Percentiles rank a stretch among this genome's conserved stretches.
phyloP scores from a whole-genome alignment of 1,140 invertebrate genomes.

The Lordiphosa clarofinis region DNA sequence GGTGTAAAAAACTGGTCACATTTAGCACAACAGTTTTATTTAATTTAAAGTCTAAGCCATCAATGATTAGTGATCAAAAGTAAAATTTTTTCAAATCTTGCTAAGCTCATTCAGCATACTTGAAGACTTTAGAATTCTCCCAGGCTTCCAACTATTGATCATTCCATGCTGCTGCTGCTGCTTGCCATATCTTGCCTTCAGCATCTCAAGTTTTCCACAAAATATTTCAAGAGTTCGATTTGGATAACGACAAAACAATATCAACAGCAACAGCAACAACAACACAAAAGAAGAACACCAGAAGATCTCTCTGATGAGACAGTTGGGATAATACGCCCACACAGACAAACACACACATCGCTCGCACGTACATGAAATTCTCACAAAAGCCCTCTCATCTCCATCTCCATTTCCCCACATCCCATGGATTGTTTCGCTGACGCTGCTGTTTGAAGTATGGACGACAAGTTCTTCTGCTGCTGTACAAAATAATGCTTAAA shows the following conservation, averaged over 20 bases:
- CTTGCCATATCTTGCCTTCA: background rate
- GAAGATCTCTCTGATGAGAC: constrained; percentile 15
- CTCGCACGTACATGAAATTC: constrained; percentile 23
- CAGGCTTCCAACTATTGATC: background rate
- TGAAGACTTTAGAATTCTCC: no score
- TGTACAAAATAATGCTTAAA: constrained; percentile 58
- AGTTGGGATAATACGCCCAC: constrained; percentile 22
- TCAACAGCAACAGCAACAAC: no score
- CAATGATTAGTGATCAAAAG: background rate
- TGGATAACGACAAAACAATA: background rate
- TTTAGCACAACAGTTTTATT: no score
- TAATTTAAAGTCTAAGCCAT: no score
- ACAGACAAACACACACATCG: no score
- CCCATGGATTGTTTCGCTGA: constrained; percentile 44
- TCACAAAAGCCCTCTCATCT: constrained; percentile 19
- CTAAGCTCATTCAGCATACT: background rate
- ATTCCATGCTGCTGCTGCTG: background rate
- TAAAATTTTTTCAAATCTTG: constrained; percentile 1
- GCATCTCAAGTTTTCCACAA: constrained; percentile 17
- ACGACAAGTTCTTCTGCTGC: constrained; percentile 46
- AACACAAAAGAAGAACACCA: constrained; percentile 14
- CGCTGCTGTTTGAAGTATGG: constrained; percentile 60
- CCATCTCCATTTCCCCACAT: constrained; percentile 6
- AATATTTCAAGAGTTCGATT: constrained; percentile 34
- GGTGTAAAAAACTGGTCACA: no score